phyloP scores from a whole-genome alignment of 2,888 invertebrate species.

The Tenodera sinensis region DNA sequence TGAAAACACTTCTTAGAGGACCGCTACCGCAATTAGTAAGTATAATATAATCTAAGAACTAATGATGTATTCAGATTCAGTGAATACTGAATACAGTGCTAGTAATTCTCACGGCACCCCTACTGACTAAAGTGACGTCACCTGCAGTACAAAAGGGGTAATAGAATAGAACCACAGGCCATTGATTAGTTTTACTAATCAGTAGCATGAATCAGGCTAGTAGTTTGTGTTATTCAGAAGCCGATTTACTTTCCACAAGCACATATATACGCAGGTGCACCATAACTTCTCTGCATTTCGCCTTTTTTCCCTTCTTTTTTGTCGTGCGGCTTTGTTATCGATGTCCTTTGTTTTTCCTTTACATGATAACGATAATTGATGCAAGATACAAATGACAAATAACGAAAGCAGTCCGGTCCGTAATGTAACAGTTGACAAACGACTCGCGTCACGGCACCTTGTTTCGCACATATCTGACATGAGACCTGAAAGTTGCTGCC shows the following conservation, averaged over 20 bases:
- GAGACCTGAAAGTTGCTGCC: not conserved
- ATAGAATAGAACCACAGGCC: no score
- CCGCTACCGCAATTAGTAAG: no score
- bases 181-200: not conserved
- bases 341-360: not conserved
- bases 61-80: no score
- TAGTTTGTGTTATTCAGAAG: not conserved
- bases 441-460: slow-evolving; percentile 20
- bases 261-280: not conserved
- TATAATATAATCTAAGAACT: no score
- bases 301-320: not conserved
- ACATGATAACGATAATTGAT: slow-evolving; percentile 12
- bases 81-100: no score
- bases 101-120: no score
- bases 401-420: not conserved
- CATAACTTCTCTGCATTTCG: not conserved
- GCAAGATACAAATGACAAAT: slow-evolving; percentile 15
- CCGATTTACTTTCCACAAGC: not conserved
- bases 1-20: no score
- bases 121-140: not conserved
- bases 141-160: no score
- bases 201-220: not conserved
- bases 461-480: not conserved
- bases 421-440: slow-evolving; percentile 23
- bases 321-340: not conserved